Percentiles rank a stretch among this genome's conserved stretches.
Evolutionary conservation across 1,140 invertebrate genomes (phyloP).

Genomic region (Dendrolimus kikuchii): DNA sequence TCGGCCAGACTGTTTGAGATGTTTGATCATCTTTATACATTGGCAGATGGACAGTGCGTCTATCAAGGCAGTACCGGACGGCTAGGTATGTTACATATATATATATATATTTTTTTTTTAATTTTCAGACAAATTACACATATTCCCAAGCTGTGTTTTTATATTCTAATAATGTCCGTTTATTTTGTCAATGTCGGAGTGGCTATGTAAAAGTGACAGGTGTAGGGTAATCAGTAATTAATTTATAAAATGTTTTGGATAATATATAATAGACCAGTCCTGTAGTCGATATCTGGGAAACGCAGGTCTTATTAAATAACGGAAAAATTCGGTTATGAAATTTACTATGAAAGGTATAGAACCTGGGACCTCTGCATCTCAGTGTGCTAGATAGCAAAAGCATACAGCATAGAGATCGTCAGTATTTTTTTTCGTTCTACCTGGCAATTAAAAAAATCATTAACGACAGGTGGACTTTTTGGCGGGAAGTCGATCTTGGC

Average conservation of each 20-base stretch:
- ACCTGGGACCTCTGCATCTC: neutral
- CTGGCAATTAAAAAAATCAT: neutral
- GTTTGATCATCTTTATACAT: conserved; percentile 96
- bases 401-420: neutral
- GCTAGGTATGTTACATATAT: conserved; percentile 64
- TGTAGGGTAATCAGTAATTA: too few species aligned
- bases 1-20: conserved; percentile 96
- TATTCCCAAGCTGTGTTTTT: too few species aligned
- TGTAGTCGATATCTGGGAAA: too few species aligned
- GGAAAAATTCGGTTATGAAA: neutral
- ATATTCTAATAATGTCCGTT: too few species aligned
- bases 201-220: too few species aligned
- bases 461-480: conserved; percentile 1
- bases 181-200: too few species aligned
- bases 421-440: neutral
- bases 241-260: too few species aligned
- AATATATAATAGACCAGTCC: too few species aligned
- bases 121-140: neutral
- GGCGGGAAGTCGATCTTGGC: neutral
- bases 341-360: neutral
- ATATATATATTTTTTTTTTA: conserved; percentile 9
- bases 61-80: conserved; percentile 91
- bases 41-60: conserved; percentile 95
- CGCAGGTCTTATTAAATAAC: too few species aligned
- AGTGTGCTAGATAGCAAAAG: neutral